Evolutionary conservation across 64 coral and sea anemone species (phyloP).

Genomic region (Montipora efflorescens): DNA sequence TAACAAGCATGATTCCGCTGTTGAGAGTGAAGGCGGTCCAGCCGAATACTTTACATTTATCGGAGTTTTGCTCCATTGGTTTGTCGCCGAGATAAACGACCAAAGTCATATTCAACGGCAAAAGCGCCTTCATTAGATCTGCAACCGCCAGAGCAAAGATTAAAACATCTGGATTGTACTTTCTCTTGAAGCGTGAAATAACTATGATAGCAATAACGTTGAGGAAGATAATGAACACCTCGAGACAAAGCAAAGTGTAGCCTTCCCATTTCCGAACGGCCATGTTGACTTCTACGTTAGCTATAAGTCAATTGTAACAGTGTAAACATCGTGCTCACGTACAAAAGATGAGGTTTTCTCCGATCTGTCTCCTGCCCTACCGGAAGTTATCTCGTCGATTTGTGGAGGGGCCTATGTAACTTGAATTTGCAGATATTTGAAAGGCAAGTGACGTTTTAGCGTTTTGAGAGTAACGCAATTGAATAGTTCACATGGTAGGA

Average conservation of each 20-base stretch:
- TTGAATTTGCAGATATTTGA: no score
- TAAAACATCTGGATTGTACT: conserved; percentile 74
- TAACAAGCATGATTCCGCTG: conserved; percentile 70
- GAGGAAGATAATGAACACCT: conserved; percentile 51
- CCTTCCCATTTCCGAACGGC: not conserved
- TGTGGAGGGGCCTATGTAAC: not conserved
- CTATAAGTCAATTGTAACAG: no score
- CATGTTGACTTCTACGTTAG: not conserved
- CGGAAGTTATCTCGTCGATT: not conserved
- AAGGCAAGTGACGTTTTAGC: not conserved
- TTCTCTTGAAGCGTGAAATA: conserved; percentile 78
- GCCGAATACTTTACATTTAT: conserved; percentile 49
- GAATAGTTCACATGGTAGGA: no score
- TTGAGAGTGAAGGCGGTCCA: conserved; percentile 75
- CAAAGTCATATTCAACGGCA: conserved; percentile 74
- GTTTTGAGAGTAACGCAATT: no score
- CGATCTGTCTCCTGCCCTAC: not conserved
- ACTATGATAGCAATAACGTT: conserved; percentile 60
- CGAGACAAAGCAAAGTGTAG: conserved; percentile 43
- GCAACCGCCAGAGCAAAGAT: conserved; percentile 65
- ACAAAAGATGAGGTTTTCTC: not conserved
- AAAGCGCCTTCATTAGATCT: conserved; percentile 66
- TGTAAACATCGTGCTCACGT: not conserved
- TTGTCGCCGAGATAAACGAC: conserved; percentile 54
- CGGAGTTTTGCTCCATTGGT: conserved; percentile 14